phyloP scores from a whole-genome alignment of 2,113 vertebrate genomes.

The Menidia beryllina region DNA sequence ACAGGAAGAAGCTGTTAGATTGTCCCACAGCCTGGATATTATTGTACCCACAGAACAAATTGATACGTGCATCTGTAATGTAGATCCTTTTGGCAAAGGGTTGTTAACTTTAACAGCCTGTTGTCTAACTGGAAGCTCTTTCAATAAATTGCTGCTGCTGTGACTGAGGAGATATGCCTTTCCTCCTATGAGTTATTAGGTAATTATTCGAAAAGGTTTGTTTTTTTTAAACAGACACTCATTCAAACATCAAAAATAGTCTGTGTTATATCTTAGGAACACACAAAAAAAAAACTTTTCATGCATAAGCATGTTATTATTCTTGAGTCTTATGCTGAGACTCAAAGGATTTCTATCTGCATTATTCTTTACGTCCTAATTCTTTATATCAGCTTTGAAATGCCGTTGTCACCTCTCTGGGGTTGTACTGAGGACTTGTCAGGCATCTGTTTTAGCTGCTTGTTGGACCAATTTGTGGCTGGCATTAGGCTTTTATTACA shows the following conservation, averaged over 20 bases:
- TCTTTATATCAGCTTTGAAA: slow-evolving; percentile 41
- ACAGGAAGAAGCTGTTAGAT: background rate
- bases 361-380: slow-evolving; percentile 22
- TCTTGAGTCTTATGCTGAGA: background rate
- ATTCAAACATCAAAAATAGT: background rate
- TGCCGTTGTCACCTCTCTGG: slow-evolving; percentile 22
- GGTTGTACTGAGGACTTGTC: slow-evolving; percentile 38
- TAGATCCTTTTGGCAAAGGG: slow-evolving; percentile 6
- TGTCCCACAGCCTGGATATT: background rate
- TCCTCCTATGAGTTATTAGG: background rate
- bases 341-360: background rate
- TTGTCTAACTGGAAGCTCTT: background rate
- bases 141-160: background rate
- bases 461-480: slow-evolving; percentile 71
- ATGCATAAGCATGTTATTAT: background rate
- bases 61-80: background rate
- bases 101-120: background rate
- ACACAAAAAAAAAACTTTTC: no score
- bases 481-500: slow-evolving; percentile 73
- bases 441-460: slow-evolving; percentile 62
- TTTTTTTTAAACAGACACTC: background rate
- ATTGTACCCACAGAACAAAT: background rate
- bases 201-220: background rate
- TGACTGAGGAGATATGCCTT: background rate
- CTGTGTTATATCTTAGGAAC: no score